Base-by-base conservation (phyloP, 1,140 invertebrate genomes). In the Drosophila bipectinata region DNA sequence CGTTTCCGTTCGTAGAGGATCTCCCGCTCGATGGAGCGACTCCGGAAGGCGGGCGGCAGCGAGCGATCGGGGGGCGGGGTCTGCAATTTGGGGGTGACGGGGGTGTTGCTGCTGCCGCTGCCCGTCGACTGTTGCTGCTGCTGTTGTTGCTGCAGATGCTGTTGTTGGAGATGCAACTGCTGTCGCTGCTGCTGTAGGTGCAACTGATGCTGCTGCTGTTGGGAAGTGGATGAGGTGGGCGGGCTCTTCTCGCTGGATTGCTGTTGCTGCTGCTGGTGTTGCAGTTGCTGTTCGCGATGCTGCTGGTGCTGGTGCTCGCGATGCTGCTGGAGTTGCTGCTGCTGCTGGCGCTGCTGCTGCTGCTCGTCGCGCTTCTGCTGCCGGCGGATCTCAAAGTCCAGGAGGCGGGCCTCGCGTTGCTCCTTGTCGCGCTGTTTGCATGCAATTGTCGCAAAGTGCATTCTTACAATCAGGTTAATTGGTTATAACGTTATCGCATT, bases 361-460 rank as follows among this genome's bases (percentile, higher is more conserved):
- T 91, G 82, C 81, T 92, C 79, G 77, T 92, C 90, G 45, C 89
- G 91, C 71, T 92, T 87, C 76, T 92, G 91, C 67, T 90, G 88
- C n/a, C 90, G 90, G 32, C 91, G 83, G 58, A 92, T 92, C 66
- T 92, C 91, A 64, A 91, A 90, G 76, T 92, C 91, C 72, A 92
- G 74, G 69, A 91, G 76, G 75, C 91, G 91, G 64, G 91, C 91
- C 81, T 92, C 91, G 52, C 91, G 88, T 66, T 89, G 79, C 55
- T 92, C 91, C 75, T 91, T 91, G 72, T 92, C 91, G 75, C 90
- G 83, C 91, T 92, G 79, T 90, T 88, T 88, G 81, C 83, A 88
- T 88, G 83, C 83, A 88, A 88, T 88, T 88, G 83, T 88, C 81
- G 83, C 83, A 88, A 88, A 88, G 79, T 88, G 83, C 83, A 88